Conservation (phyloP, 2,888 invertebrate genomes). For the Drosophila heteroneura region DNA sequence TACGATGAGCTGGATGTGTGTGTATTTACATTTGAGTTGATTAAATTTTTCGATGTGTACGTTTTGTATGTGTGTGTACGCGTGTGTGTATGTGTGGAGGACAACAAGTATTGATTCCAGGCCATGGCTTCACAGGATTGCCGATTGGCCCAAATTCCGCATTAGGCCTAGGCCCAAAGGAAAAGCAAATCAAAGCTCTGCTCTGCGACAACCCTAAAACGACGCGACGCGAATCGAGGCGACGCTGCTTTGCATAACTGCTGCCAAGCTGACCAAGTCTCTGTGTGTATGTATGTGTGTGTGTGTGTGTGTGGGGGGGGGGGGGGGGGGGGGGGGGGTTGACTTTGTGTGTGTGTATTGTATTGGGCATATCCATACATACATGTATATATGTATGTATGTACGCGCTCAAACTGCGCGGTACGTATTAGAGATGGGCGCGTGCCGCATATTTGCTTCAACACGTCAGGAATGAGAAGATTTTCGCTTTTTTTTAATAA, state of each 20-base stretch:
- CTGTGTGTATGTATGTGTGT: conserved; percentile 27
- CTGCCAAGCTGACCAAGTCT: conserved; percentile 42
- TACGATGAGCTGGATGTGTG: conserved; percentile 13
- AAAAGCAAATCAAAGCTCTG: conserved; percentile 61
- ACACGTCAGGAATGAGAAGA: background rate
- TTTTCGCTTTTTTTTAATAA: background rate
- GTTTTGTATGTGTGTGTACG: conserved; percentile 10
- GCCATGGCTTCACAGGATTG: conserved; percentile 61
- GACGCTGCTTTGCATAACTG: conserved; percentile 66
- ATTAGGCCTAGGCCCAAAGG: conserved; percentile 46
- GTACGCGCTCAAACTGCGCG: conserved; percentile 12
- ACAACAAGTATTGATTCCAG: conserved; percentile 77
- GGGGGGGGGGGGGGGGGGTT: background rate
- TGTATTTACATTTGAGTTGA: conserved; percentile 73
- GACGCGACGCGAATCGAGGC: conserved; percentile 31
- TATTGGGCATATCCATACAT: conserved; percentile 50
- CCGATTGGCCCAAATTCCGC: conserved; percentile 52
- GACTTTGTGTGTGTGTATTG: background rate
- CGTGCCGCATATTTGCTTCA: background rate
- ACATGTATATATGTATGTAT: background rate
- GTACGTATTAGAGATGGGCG: conserved; percentile 17
- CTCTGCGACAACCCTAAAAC: conserved; percentile 64
- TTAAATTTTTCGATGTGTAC: conserved; percentile 65
- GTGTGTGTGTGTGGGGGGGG: conserved; percentile 7
- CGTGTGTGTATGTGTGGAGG: conserved; percentile 39